phyloP scores from a whole-genome alignment of 2,797 vertebrate genomes.

The Galaxias olidus region DNA sequence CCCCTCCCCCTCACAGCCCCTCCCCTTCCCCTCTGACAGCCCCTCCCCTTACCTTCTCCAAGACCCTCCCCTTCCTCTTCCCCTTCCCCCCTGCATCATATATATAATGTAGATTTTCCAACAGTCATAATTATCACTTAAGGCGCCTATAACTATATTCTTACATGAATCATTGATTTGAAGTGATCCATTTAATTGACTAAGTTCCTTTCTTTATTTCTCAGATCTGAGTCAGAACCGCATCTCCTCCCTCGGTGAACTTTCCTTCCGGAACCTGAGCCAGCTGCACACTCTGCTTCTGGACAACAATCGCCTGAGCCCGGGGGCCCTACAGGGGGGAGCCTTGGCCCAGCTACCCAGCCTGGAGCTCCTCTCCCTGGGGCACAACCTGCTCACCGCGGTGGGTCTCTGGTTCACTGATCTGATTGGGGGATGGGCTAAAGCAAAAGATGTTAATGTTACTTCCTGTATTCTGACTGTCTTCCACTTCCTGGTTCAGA shows the following conservation, averaged over 20 bases:
- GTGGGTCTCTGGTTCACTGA: slow-evolving; percentile 27
- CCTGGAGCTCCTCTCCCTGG: slow-evolving; percentile 73
- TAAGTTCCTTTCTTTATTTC: no score
- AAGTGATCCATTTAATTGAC: no score
- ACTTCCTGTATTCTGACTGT: background rate
- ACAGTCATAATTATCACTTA: no score
- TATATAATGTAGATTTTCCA: no score
- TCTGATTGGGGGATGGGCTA: background rate
- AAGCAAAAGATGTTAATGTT: background rate
- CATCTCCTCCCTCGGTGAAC: slow-evolving; percentile 64
- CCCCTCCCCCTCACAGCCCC: no score
- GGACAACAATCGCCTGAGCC: slow-evolving; percentile 78
- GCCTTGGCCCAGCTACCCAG: slow-evolving; percentile 70
- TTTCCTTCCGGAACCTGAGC: slow-evolving; percentile 71
- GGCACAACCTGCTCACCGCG: slow-evolving; percentile 69
- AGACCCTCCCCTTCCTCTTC: no score
- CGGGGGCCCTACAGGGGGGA: slow-evolving; percentile 61
- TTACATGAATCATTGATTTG: no score
- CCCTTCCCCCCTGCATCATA: no score
- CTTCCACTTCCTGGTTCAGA: slow-evolving; percentile 27
- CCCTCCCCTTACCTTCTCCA: no score
- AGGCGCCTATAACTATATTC: no score
- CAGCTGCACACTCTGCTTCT: slow-evolving; percentile 70
- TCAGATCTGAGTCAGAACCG: slow-evolving; percentile 74
- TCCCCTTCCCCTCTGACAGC: no score